Base-by-base conservation (phyloP, 2,797 vertebrate species). In the Acrossocheilus wenchowensis region DNA sequence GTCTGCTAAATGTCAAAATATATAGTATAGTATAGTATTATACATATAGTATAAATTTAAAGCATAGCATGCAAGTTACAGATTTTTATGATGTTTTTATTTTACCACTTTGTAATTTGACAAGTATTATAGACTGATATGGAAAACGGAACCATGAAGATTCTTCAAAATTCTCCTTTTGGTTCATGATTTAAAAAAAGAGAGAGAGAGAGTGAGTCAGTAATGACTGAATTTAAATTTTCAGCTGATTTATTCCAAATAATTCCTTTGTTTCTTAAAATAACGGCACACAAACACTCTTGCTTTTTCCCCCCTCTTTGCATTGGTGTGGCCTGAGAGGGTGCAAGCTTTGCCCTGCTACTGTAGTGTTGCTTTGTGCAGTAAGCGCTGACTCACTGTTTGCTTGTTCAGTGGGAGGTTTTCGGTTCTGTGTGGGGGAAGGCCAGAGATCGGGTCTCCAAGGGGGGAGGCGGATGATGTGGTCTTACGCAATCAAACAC, bases 401-500 rank as follows among this genome's bases (percentile, higher is more conserved):
- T 77, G 82, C 82, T 75, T 41, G 74, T 81, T 87, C 71, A 86
- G 85, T 83, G 79, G 80, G 80, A 71, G 71, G 81, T 68, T 72
- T 71, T 57, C 2, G n/a, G 17, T 73, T 85, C 43, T 39, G 73
- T 71, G 82, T 87, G 52, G 62, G 83, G 68, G 79, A 88, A 81
- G 87, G 84, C 62, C 83, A 83, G 48, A 81, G 87, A 89, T 68
- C 81, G 64, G 62, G 69, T 84, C 86, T 84, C 75, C 82, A 36
- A 81, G 17, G 52, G 68, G 72, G 82, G 85, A 78, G 86, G 86
- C n/a, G 41, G 68, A 87, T 87, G 74, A 90, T 87, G 60, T 52
- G 73, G 71, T 82, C 84, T 85, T 89, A 87, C 78, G 69, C 74
- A 88, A 88, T 79, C 83, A 85, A 87, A 88, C 52, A 9, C 60